Evolutionary conservation across 2,797 vertebrate species (phyloP).

Genomic region (Sebastes diploproa): DNA sequence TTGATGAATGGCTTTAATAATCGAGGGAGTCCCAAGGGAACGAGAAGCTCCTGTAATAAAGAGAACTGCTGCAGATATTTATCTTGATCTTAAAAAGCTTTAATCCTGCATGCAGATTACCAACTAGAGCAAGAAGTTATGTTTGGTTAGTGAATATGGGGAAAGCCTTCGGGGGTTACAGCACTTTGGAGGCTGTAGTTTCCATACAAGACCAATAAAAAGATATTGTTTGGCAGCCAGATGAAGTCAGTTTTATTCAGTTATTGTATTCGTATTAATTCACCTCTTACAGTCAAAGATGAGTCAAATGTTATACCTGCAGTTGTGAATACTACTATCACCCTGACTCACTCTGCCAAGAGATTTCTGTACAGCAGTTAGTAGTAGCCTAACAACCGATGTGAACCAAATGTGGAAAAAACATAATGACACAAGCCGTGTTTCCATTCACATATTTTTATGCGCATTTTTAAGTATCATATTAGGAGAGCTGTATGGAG

Average conservation of each 20-base stretch:
- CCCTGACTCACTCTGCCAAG: neutral
- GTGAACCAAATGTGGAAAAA: neutral
- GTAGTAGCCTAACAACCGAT: neutral
- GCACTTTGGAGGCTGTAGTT: neutral
- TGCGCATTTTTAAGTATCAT: too few relatives aligned
- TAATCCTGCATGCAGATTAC: constrained; percentile 15
- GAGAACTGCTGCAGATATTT: constrained; percentile 38
- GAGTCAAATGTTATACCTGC: neutral
- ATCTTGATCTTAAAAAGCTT: constrained; percentile 52
- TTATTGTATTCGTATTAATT: neutral
- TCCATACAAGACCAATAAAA: neutral
- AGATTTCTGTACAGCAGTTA: constrained; percentile 8
- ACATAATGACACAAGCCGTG: neutral
- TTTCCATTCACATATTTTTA: too few relatives aligned
- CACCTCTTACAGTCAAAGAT: neutral
- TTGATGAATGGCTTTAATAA: constrained; percentile 76
- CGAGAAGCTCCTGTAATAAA: constrained; percentile 44
- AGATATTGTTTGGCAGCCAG: neutral
- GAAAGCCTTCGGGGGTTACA: neutral
- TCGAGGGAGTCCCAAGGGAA: constrained; percentile 29
- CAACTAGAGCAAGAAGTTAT: neutral
- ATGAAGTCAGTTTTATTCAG: neutral
- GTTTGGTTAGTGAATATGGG: neutral
- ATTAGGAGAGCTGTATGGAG: too few relatives aligned
- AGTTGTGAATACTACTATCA: neutral